A percentile compares a stretch with the other conserved stretches of the same genome.
Evolutionary conservation across 2,113 vertebrate genomes (phyloP).

Genomic region (Archilochus colubris): DNA sequence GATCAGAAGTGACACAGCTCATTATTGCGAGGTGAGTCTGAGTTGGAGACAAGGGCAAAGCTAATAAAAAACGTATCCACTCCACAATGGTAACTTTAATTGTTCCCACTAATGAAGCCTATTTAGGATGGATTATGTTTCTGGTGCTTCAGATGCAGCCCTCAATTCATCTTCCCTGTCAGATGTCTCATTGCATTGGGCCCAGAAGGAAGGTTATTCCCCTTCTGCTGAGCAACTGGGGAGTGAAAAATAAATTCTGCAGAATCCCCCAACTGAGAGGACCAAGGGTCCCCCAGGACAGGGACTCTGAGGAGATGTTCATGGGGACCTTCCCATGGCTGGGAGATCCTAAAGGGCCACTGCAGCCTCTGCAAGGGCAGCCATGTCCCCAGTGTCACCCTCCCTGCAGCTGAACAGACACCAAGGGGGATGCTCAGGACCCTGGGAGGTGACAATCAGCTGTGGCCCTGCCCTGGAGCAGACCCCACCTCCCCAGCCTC

Average conservation of each 20-base stretch:
- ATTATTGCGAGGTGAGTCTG: constrained; percentile 29
- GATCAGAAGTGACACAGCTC: constrained; percentile 68
- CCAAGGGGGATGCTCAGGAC: background rate
- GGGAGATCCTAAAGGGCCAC: background rate
- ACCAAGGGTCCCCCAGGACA: background rate
- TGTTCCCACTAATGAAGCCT: constrained; percentile 69
- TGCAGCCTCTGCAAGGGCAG: background rate
- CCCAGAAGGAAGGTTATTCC: background rate
- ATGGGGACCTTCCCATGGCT: fast-evolving
- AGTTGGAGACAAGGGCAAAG: constrained; percentile 66
- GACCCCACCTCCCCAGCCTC: background rate
- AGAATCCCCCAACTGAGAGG: background rate
- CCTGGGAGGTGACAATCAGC: background rate
- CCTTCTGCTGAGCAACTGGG: background rate
- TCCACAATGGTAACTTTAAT: constrained; percentile 66
- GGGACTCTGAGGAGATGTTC: background rate
- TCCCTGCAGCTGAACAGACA: background rate
- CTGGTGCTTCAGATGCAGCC: constrained; percentile 57
- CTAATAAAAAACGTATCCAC: constrained; percentile 60
- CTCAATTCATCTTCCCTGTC: constrained; percentile 42
- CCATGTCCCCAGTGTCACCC: background rate
- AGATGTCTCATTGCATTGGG: constrained; percentile 33
- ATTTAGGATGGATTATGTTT: constrained; percentile 66
- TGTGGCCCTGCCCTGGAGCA: background rate
- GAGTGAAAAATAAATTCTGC: background rate